Conservation (phyloP, 1,140 invertebrate genomes). For the Muscidifurax raptorellus region DNA sequence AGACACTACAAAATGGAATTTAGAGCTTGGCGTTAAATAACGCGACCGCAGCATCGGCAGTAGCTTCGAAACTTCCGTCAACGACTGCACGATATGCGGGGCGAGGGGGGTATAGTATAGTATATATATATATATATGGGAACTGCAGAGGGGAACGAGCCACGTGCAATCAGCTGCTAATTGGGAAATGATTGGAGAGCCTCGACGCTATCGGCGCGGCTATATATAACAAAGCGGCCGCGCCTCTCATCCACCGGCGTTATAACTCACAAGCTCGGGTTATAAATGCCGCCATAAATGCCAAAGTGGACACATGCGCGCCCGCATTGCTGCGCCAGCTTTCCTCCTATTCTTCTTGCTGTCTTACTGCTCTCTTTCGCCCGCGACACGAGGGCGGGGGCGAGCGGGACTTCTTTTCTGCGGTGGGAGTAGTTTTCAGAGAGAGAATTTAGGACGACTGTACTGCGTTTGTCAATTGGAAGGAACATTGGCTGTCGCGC, state of each 20-base stretch:
- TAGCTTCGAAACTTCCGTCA: neutral
- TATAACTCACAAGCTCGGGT: constrained; percentile 39
- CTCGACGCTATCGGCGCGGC: constrained; percentile 42
- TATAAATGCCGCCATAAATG: constrained; percentile 64
- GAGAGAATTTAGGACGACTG: constrained; percentile 21
- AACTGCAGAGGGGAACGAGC: neutral
- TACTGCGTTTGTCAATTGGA: constrained; percentile 39
- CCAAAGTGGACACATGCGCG: constrained; percentile 52
- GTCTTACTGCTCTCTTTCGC: constrained; percentile 7
- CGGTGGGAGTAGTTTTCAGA: neutral
- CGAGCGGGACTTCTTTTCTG: neutral
- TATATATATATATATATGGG: too few species aligned
- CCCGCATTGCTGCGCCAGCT: constrained; percentile 21
- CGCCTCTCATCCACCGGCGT: neutral
- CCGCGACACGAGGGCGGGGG: neutral
- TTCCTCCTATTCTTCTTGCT: neutral
- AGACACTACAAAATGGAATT: neutral
- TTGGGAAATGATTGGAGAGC: constrained; percentile 71
- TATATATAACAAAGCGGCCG: constrained; percentile 26
- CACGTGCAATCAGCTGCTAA: constrained; percentile 70
- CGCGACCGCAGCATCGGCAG: neutral
- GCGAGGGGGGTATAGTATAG: neutral
- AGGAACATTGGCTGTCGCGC: constrained; percentile 23
- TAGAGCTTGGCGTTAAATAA: too few species aligned
- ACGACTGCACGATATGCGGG: neutral